Evolutionary conservation across 2,797 vertebrate genomes (phyloP).

Genomic region (Petrocephalus sullivani): DNA sequence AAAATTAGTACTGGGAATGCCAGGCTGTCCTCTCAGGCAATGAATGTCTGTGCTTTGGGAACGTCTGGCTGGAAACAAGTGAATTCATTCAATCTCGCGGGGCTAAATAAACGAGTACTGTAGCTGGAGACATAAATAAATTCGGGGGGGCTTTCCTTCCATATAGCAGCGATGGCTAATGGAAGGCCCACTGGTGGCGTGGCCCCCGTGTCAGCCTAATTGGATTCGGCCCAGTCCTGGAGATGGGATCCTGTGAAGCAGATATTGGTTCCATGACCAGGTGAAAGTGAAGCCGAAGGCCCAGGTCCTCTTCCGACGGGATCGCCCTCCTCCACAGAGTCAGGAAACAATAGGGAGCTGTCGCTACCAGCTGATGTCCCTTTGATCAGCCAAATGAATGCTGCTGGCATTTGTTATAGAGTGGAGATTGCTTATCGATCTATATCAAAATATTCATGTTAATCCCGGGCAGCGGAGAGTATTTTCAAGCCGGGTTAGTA

Average conservation of each 20-base stretch:
- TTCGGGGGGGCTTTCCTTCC: constrained; percentile 51
- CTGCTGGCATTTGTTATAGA: constrained; percentile 99
- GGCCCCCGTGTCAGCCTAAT: constrained; percentile 70
- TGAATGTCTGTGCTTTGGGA: neutral
- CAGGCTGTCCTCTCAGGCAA: neutral
- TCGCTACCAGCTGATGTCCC: constrained; percentile 83
- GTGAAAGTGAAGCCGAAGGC: constrained; percentile 62
- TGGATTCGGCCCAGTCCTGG: constrained; percentile 70
- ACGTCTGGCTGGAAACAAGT: neutral
- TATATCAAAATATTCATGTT: constrained; percentile 99
- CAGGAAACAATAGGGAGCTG: constrained; percentile 94
- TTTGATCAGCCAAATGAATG: constrained; percentile 99
- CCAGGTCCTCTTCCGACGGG: constrained; percentile 65
- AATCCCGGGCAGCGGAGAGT: constrained; percentile 88
- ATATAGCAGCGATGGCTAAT: constrained; percentile 47
- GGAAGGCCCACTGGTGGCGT: constrained; percentile 64
- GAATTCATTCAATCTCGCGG: constrained; percentile 4
- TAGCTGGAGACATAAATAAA: constrained; percentile 56
- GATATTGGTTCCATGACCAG: constrained; percentile 87
- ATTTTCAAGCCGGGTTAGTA: constrained; percentile 99
- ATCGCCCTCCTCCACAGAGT: constrained; percentile 72
- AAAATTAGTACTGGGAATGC: neutral
- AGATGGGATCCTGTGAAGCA: constrained; percentile 87
- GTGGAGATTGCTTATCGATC: constrained; percentile 99
- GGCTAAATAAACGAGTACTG: constrained; percentile 26